phyloP scores from a whole-genome alignment of 2,113 vertebrate species.

The Bettongia penicillata region DNA sequence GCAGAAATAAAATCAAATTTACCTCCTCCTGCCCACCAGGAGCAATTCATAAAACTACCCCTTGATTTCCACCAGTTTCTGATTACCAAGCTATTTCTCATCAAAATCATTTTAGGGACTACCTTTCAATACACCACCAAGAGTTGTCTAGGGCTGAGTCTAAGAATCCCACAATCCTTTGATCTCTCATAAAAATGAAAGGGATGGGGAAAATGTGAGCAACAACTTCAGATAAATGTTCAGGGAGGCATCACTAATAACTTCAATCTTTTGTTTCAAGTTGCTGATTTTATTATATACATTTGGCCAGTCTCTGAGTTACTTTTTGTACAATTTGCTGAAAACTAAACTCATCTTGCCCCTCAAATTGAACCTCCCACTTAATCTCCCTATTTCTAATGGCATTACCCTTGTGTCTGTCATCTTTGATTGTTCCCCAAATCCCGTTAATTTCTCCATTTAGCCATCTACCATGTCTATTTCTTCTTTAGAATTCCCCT shows the following conservation, averaged over 20 bases:
- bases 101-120: not conserved
- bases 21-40: not conserved
- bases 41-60: not conserved
- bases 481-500: not conserved
- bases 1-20: not conserved
- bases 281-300: not conserved
- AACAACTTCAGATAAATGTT: not conserved
- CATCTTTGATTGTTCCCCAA: not conserved
- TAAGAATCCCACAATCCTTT: not conserved
- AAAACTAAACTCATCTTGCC: not conserved
- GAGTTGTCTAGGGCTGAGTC: not conserved
- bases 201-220: not conserved
- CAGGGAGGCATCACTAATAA: not conserved
- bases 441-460: not conserved
- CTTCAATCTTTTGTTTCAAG: not conserved
- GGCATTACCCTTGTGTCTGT: not conserved
- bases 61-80: not conserved
- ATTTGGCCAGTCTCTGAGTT: not conserved
- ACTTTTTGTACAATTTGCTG: not conserved
- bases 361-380: not conserved
- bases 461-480: not conserved
- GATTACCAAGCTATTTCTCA: not conserved
- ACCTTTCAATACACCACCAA: not conserved
- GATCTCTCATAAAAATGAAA: not conserved
- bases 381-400: not conserved